A percentile compares a stretch with the other conserved stretches of the same genome.
Evolutionary conservation across 2,113 vertebrate genomes (phyloP).

Genomic region (Salvelinus namaycush): DNA sequence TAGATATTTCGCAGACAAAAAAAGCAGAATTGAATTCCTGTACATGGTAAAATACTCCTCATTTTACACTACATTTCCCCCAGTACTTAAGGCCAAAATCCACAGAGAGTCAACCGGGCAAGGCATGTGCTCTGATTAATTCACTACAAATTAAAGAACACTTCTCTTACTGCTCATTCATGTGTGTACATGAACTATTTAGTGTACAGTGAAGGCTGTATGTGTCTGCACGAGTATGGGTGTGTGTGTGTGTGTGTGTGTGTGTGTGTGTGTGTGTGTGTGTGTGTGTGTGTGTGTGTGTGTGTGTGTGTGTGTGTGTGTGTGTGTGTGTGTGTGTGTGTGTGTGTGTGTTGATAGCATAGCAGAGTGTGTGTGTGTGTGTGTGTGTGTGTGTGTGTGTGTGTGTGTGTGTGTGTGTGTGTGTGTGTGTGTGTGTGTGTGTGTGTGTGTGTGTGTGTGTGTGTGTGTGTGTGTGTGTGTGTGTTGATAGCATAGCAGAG

Average conservation of each 20-base stretch:
- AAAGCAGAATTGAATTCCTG: slow-evolving; percentile 7
- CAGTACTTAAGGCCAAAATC: slow-evolving; percentile 38
- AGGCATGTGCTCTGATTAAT: slow-evolving; percentile 8
- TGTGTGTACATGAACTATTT: too few species aligned
- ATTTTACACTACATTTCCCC: neutral
- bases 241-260: neutral
- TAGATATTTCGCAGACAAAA: slow-evolving; percentile 28
- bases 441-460: neutral
- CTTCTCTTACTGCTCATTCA: neutral
- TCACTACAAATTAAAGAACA: slow-evolving; percentile 1
- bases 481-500: neutral
- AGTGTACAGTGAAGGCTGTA: neutral
- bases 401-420: neutral
- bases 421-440: neutral
- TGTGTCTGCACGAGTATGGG: neutral
- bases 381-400: neutral
- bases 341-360: neutral
- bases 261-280: neutral
- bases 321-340: too few species aligned
- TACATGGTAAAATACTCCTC: neutral
- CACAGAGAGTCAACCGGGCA: slow-evolving; percentile 21
- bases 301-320: neutral
- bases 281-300: neutral
- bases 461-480: neutral
- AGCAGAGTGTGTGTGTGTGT: neutral